These are phyloP conservation scores for Oenanthe oenanthe DNA, from an alignment of 2,113 vertebrate species.

Conservation along the genomic window DNA sequence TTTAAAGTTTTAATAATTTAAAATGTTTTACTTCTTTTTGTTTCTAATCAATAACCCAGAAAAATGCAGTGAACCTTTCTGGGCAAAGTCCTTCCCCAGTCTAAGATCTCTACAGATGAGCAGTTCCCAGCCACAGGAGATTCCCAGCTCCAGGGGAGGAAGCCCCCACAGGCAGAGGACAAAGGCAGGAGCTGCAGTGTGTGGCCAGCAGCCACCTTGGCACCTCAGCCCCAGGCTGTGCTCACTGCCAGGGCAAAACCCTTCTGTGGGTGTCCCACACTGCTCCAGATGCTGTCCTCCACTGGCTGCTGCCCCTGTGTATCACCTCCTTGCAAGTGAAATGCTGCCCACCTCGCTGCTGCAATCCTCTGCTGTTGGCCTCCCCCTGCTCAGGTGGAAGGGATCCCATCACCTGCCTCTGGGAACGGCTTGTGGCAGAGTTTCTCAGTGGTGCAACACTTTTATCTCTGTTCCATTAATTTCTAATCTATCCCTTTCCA, in stretches of 20 bases:
- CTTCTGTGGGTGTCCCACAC: accelerated
- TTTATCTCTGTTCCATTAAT: neutral
- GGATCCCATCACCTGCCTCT: neutral
- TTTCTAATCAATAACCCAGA: neutral
- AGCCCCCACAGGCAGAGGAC: neutral
- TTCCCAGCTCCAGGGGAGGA: neutral
- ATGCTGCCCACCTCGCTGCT: accelerated
- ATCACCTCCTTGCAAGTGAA: accelerated
- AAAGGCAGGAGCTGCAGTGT: neutral
- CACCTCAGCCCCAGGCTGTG: neutral
- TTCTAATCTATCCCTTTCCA: neutral
- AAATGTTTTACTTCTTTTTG: neutral
- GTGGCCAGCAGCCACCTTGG: neutral
- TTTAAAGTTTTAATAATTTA: neutral
- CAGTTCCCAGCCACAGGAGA: neutral
- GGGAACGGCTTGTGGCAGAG: neutral
- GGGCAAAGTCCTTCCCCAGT: neutral
- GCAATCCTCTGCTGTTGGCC: neutral
- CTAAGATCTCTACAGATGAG: neutral
- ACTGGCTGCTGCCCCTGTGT: neutral
- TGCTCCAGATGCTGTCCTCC: neutral
- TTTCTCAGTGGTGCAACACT: neutral
- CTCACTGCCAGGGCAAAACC: neutral
- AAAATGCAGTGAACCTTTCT: neutral
- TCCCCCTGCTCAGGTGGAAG: neutral